These are phyloP conservation scores for Eulithis prunata DNA, from an alignment of 2,888 invertebrate genomes.

Conservation along the genomic window DNA sequence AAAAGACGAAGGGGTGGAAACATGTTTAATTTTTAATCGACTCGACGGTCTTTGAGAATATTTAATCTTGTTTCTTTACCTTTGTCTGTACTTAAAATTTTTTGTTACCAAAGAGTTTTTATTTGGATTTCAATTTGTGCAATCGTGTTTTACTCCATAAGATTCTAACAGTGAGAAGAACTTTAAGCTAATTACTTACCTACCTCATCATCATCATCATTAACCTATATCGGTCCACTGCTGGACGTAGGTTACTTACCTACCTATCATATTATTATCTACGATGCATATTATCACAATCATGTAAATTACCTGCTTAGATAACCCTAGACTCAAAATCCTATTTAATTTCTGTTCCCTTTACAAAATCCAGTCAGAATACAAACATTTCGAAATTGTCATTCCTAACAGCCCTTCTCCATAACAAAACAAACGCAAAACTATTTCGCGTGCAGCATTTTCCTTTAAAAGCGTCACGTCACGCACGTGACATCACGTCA, in stretches of 20 bases:
- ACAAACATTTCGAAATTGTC: constrained; percentile 6
- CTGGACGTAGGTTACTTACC: no score
- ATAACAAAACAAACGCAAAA: constrained; percentile 31
- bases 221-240: no score
- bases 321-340: no score
- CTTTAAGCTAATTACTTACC: no score
- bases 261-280: no score
- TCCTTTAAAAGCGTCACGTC: constrained; percentile 41
- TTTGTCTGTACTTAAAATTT: constrained; percentile 26
- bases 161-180: no score
- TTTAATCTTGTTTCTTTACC: constrained; percentile 47
- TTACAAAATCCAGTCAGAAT: background rate
- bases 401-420: constrained; percentile 15
- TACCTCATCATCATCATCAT: no score
- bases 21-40: constrained; percentile 68
- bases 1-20: constrained; percentile 52
- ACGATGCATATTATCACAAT: no score
- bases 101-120: background rate
- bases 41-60: constrained; percentile 49
- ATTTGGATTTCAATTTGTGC: background rate
- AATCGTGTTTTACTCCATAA: background rate
- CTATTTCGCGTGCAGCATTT: constrained; percentile 40
- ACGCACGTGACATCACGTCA: constrained; percentile 55
- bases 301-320: no score
- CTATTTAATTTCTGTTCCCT: background rate